Conservation (phyloP, 2,797 vertebrate species). For the Characodon lateralis region DNA sequence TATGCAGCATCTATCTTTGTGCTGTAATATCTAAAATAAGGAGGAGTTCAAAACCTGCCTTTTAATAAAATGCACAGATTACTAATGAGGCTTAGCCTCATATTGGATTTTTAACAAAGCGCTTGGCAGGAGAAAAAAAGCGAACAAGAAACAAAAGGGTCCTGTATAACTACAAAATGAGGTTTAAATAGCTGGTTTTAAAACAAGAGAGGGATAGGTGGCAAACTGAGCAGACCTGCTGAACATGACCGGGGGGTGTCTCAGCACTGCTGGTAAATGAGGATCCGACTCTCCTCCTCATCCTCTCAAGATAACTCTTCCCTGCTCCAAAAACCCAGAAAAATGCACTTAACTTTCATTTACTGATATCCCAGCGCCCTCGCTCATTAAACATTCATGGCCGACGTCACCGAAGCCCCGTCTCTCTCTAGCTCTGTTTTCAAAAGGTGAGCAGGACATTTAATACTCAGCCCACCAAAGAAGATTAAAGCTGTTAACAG, state of each 20-base stretch:
- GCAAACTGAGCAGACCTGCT: neutral
- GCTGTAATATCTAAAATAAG: conserved; percentile 19
- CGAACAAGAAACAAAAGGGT: conserved; percentile 26
- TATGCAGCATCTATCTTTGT: conserved; percentile 25
- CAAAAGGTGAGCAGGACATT: conserved; percentile 49
- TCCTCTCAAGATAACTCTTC: conserved; percentile 10
- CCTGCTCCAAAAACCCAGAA: conserved; percentile 75
- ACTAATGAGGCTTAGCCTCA: neutral
- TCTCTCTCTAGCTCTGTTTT: conserved; percentile 17
- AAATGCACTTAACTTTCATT: conserved; percentile 69
- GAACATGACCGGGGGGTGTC: neutral
- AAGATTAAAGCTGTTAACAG: conserved; percentile 34
- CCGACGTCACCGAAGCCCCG: conserved; percentile 19
- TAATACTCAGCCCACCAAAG: conserved; percentile 33
- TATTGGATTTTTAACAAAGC: conserved; percentile 13
- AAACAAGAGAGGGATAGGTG: neutral
- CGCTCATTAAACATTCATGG: conserved; percentile 72
- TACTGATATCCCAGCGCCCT: conserved; percentile 60
- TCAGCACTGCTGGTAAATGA: neutral
- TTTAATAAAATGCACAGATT: conserved; percentile 11
- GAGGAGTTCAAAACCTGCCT: neutral
- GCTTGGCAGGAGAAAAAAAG: conserved; percentile 6
- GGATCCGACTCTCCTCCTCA: conserved; percentile 23
- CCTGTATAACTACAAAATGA: conserved; percentile 57
- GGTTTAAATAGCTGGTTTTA: conserved; percentile 49